Conservation (phyloP, 2,888 invertebrate genomes). For the Azorinus chamasolen region DNA sequence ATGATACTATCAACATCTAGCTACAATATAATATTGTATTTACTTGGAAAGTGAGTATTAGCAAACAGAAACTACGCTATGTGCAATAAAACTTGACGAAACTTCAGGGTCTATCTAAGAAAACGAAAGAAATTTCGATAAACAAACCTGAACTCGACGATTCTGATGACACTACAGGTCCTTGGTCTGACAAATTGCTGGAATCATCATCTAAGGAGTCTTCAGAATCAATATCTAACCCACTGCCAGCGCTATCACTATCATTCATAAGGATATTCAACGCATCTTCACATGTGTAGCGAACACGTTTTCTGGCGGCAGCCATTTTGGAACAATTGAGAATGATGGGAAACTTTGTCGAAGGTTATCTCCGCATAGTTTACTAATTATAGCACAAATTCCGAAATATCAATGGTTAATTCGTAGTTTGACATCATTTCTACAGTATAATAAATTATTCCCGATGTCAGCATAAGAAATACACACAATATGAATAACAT, state of each 20-base stretch:
- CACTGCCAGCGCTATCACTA: constrained; percentile 1
- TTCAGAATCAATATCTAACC: background rate
- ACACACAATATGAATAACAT: background rate
- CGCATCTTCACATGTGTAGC: background rate
- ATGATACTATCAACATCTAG: too few relatives aligned
- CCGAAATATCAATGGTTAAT: constrained; percentile 1
- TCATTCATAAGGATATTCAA: constrained; percentile 2
- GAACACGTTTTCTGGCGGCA: background rate
- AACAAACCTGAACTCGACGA: constrained; percentile 10
- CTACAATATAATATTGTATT: too few relatives aligned
- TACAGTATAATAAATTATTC: background rate
- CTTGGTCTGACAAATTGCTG: background rate
- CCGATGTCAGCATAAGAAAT: background rate
- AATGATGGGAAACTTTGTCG: background rate
- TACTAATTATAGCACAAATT: background rate
- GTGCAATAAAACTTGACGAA: background rate
- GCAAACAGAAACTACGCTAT: background rate
- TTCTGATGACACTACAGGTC: background rate
- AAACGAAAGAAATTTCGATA: background rate
- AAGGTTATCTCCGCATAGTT: background rate
- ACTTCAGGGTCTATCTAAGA: background rate
- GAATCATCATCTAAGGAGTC: background rate
- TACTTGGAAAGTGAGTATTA: too few relatives aligned
- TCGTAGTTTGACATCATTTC: background rate
- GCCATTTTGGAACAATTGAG: constrained; percentile 4